These are phyloP conservation scores for Crotalus helleri DNA, from an alignment of 2,113 vertebrate genomes.

Conservation along the genomic window DNA sequence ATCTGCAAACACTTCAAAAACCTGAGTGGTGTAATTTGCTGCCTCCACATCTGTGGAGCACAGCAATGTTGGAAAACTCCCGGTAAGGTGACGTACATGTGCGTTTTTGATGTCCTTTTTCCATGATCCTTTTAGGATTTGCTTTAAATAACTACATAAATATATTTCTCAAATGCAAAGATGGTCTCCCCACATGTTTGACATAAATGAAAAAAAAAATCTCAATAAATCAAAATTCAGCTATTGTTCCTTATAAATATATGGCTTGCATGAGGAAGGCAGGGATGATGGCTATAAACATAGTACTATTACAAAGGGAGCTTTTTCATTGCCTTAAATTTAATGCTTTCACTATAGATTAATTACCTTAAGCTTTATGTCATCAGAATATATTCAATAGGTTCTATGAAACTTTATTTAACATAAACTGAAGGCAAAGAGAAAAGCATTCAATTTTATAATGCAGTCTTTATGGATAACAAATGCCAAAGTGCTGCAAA, in stretches of 20 bases:
- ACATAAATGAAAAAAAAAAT: slow-evolving; percentile 35
- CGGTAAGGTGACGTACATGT: background rate
- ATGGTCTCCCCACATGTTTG: slow-evolving; percentile 28
- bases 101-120: slow-evolving; percentile 36
- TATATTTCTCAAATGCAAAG: background rate
- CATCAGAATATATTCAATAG: background rate
- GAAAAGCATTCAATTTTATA: slow-evolving; percentile 14
- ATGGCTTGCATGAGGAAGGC: background rate
- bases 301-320: slow-evolving; percentile 28
- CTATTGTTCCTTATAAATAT: slow-evolving; percentile 25
- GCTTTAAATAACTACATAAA: slow-evolving; percentile 14
- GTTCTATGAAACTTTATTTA: slow-evolving; percentile 23
- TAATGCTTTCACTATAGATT: slow-evolving; percentile 21
- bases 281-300: slow-evolving; percentile 6
- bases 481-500: slow-evolving; percentile 4
- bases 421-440: background rate
- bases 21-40: slow-evolving; percentile 30
- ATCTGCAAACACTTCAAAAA: slow-evolving; percentile 36
- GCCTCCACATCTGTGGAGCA: slow-evolving; percentile 5
- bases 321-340: slow-evolving; percentile 37
- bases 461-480: background rate
- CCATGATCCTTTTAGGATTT: slow-evolving; percentile 28
- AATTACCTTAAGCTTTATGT: slow-evolving; percentile 40
- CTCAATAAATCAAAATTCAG: slow-evolving; percentile 38
- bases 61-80: background rate